These are phyloP conservation scores for Dendrocincla fuliginosa DNA, from an alignment of 2,797 vertebrate genomes.

Conservation along the genomic window DNA sequence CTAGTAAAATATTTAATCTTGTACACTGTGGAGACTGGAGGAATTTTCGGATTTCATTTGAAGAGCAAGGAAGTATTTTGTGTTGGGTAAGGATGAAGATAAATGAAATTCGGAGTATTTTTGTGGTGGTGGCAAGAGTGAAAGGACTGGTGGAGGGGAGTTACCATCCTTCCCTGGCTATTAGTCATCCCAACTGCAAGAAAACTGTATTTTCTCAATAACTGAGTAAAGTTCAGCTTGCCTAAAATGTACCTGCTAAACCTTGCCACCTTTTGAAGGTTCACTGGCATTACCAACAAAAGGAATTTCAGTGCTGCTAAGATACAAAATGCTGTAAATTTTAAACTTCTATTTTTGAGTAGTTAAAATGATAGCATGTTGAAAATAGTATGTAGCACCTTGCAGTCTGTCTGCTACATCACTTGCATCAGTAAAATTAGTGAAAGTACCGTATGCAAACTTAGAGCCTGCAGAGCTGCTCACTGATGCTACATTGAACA, in stretches of 20 bases:
- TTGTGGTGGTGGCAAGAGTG: background rate
- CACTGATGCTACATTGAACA: background rate
- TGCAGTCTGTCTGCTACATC: background rate
- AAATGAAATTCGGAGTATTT: background rate
- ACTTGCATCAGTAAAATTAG: background rate
- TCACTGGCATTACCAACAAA: background rate
- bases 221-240: background rate
- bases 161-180: background rate
- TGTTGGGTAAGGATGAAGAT: background rate
- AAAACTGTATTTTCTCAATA: background rate
- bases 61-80: background rate
- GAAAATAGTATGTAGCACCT: background rate
- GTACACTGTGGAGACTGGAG: background rate
- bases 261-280: background rate
- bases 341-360: background rate
- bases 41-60: background rate
- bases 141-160: background rate
- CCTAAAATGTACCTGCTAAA: background rate
- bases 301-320: background rate
- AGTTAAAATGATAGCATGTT: background rate
- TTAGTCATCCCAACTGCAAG: background rate
- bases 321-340: background rate
- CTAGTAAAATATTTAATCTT: background rate
- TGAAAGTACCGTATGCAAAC: background rate
- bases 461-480: background rate